phyloP scores from a whole-genome alignment of 2,797 vertebrate species.

The Spizella passerina region DNA sequence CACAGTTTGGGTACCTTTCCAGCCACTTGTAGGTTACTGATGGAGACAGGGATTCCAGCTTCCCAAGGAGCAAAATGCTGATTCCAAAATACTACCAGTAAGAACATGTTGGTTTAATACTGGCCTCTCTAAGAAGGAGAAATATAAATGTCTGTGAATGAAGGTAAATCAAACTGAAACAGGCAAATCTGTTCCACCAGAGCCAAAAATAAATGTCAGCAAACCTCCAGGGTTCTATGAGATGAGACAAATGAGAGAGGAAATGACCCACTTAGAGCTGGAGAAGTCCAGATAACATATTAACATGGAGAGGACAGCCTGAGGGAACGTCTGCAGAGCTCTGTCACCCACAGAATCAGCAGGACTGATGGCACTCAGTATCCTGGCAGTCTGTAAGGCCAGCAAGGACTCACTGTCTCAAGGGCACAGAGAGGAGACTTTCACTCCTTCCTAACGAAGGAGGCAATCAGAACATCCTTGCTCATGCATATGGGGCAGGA shows the following conservation, averaged over 20 bases:
- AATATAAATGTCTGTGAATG: not conserved
- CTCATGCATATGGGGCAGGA: not conserved
- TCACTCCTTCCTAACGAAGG: not conserved
- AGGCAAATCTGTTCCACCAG: not conserved
- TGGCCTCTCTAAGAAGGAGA: not conserved
- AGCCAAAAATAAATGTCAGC: conserved; percentile 21
- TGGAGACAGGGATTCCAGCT: not conserved
- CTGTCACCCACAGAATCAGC: not conserved
- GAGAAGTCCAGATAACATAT: not conserved
- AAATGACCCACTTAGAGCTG: not conserved
- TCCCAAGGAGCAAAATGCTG: not conserved
- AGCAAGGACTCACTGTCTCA: not conserved
- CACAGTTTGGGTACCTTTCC: not conserved
- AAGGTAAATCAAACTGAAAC: conserved; percentile 16
- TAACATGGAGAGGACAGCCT: not conserved
- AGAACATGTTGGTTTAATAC: not conserved
- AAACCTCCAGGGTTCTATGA: not conserved
- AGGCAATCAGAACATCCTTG: not conserved
- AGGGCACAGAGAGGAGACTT: not conserved
- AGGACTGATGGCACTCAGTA: not conserved
- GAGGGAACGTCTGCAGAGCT: not conserved
- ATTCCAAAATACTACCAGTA: not conserved
- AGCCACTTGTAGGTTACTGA: not conserved
- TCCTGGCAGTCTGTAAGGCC: not conserved
- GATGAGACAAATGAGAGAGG: conserved; percentile 2